These are phyloP conservation scores for Xestia sexstrigata DNA, from an alignment of 2,888 invertebrate species.

Conservation along the genomic window DNA sequence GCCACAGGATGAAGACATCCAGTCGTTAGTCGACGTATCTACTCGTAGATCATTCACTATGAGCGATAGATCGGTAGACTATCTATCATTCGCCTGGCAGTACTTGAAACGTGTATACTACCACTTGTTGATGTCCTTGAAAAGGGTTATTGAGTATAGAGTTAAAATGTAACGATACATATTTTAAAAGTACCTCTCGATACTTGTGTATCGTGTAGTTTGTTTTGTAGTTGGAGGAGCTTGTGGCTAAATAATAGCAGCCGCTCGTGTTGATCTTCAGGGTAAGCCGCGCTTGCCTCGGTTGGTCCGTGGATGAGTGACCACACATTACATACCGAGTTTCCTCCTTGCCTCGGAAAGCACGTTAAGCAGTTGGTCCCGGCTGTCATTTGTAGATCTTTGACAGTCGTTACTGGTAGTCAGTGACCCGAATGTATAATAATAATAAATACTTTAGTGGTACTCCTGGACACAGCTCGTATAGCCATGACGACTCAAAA, in stretches of 20 bases:
- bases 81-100: slow-evolving; percentile 62
- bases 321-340: not conserved
- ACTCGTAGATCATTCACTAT: slow-evolving; percentile 58
- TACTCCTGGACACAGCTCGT: too few species aligned
- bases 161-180: slow-evolving; percentile 11
- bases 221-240: not conserved
- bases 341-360: not conserved
- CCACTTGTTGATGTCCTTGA: slow-evolving; percentile 54
- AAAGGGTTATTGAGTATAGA: slow-evolving; percentile 6
- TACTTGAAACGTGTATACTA: slow-evolving; percentile 43
- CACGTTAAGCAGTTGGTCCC: not conserved
- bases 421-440: too few species aligned
- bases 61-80: slow-evolving; percentile 60
- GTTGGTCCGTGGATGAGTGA: too few species aligned
- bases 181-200: not conserved
- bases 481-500: too few species aligned
- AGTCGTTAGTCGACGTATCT: slow-evolving; percentile 60
- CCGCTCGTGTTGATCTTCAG: too few species aligned
- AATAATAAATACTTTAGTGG: too few species aligned
- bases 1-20: slow-evolving; percentile 67
- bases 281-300: too few species aligned
- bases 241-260: too few species aligned
- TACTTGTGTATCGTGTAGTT: not conserved
- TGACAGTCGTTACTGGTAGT: too few species aligned
- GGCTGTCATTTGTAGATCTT: too few species aligned